These are phyloP conservation scores for Heliconius charithonia DNA, from an alignment of 2,888 invertebrate genomes.

Conservation along the genomic window DNA sequence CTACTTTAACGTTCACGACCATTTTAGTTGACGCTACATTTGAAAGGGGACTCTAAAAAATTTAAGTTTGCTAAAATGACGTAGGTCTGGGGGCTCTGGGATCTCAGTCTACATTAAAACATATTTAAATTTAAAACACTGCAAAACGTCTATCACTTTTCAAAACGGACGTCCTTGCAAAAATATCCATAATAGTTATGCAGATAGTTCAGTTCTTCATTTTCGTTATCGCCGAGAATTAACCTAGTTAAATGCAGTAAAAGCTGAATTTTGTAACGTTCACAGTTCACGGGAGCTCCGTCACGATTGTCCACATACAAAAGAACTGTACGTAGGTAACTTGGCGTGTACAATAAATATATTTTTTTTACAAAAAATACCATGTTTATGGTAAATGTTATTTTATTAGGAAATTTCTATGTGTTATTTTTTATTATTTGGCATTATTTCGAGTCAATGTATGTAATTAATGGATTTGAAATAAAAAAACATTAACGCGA, in stretches of 20 bases:
- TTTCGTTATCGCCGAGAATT: conserved; percentile 58
- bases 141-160: not conserved
- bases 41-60: no score
- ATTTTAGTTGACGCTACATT: no score
- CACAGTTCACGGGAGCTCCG: conserved; percentile 29
- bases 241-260: conserved; percentile 59
- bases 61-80: no score
- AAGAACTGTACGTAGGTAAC: conserved; percentile 31
- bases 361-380: conserved; percentile 6
- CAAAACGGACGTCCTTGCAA: conserved; percentile 31
- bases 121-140: not conserved
- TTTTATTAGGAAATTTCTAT: not conserved
- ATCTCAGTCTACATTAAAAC: no score
- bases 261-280: conserved; percentile 41
- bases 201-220: conserved; percentile 45
- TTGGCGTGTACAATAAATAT: conserved; percentile 33
- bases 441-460: no score
- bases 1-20: no score
- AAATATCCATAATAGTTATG: conserved; percentile 28
- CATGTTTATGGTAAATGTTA: not conserved
- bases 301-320: conserved; percentile 36
- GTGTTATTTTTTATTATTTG: not conserved
- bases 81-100: no score
- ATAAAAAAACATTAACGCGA: no score
- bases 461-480: no score